These are phyloP conservation scores for Mylabris phalerata DNA, from an alignment of 1,140 invertebrate genomes.

Conservation along the genomic window DNA sequence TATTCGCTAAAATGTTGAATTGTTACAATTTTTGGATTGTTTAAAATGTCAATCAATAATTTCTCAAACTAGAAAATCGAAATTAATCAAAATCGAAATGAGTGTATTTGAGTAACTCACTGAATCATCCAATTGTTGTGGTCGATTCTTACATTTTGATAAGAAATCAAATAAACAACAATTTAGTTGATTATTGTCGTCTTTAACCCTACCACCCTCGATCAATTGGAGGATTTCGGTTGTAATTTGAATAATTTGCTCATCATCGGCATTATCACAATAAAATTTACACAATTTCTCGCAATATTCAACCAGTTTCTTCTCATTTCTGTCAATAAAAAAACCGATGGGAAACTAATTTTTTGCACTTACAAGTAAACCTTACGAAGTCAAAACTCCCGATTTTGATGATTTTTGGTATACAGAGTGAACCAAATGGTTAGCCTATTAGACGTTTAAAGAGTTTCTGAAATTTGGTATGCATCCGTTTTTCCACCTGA, in stretches of 20 bases:
- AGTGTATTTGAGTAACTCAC: neutral
- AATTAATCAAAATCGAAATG: neutral
- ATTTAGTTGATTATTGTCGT: neutral
- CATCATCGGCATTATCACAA: too few species aligned
- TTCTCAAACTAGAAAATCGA: slow-evolving; percentile 24
- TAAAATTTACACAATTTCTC: slow-evolving; percentile 22
- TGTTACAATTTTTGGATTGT: slow-evolving; percentile 11
- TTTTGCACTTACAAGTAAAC: slow-evolving; percentile 7
- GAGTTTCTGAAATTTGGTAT: too few species aligned
- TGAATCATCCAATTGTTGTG: neutral
- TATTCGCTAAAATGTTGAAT: slow-evolving; percentile 49
- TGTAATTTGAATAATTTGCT: slow-evolving; percentile 1
- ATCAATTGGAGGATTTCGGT: neutral
- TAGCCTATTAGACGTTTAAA: too few species aligned
- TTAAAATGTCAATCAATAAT: slow-evolving; percentile 16
- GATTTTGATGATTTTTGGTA: too few species aligned
- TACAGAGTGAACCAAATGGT: too few species aligned
- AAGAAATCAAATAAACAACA: neutral
- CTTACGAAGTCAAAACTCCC: too few species aligned
- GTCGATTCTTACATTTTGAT: neutral
- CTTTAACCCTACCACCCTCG: neutral
- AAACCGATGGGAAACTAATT: slow-evolving; percentile 7
- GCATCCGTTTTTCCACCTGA: too few species aligned
- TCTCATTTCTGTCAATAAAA: slow-evolving; percentile 23
- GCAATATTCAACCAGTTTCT: slow-evolving; percentile 28